These are phyloP conservation scores for Brachypodius melanocephalos DNA, from an alignment of 2,113 vertebrate genomes.

Conservation along the genomic window DNA sequence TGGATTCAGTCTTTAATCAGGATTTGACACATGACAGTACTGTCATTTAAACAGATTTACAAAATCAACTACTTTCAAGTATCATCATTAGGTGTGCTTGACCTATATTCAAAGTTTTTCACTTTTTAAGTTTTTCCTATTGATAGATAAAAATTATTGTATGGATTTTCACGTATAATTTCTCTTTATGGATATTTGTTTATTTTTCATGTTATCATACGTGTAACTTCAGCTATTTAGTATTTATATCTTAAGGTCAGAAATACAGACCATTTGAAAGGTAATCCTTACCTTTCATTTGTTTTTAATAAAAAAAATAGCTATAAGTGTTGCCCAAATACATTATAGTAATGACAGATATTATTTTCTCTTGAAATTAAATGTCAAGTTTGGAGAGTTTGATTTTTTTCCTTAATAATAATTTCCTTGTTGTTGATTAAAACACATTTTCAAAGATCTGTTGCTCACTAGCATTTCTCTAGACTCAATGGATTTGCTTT, in stretches of 20 bases:
- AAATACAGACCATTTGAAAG: neutral
- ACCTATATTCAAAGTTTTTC: neutral
- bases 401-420: neutral
- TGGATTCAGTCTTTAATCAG: neutral
- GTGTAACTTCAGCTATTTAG: neutral
- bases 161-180: neutral
- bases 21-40: neutral
- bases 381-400: neutral
- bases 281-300: neutral
- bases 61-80: neutral
- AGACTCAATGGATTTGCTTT: neutral
- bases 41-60: neutral
- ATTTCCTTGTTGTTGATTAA: neutral
- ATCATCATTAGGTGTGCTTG: neutral
- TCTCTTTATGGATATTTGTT: neutral
- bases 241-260: neutral
- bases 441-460: neutral
- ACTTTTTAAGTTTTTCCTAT: neutral
- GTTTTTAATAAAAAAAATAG: neutral
- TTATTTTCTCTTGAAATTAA: neutral
- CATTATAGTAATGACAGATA: neutral
- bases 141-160: neutral
- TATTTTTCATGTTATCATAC: neutral
- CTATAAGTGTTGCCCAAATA: neutral
- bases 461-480: neutral